Evolutionary conservation across 1,140 invertebrate genomes (phyloP), one percentile per base, ranked within the genome.

Genomic region (Odontomachus brunneus): DNA sequence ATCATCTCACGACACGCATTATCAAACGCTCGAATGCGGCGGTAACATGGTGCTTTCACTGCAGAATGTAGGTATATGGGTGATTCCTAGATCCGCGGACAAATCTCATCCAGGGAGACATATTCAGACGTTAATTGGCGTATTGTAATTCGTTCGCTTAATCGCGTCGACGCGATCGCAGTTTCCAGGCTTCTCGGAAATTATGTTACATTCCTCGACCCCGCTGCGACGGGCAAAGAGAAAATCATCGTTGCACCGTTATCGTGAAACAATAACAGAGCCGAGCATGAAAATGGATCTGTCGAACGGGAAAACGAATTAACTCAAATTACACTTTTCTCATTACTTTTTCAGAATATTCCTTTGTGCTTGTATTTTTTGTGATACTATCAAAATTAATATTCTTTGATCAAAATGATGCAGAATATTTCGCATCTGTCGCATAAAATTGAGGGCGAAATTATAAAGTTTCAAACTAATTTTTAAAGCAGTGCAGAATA

Each of bases 51-150:
- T 73, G 44, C 33, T 62, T 84, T 84, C 69, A 63, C 78, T 57
- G 62, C 12, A 22, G 33, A 84, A 88, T 81, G 48, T 85, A 87
- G 74, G 67, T 86, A 86, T 86, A 55, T 86, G 38, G 82, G 72
- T 84, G 75, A 88, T 84, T 66, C 76, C 85, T 72, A 71, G 22
- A 48, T 48, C 33, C n/a, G 63, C 66, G 33, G 49, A 75, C 63
- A 51, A 29, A 24, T 38, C 9, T 29, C 33, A 3, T 80, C 33
- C 24, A 19, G 9, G 38, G 33, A 80, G 22, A 80, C 51, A 71
- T 14, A 9, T 71, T 44, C 7, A 22, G 1, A 44, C 17, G 22
- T 57, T 69, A 78, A 78, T 80, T 69, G 4, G 48, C 71, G 65
- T 57, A 67, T 57, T 78, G 57, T 69, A 69, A 80, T 59, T 44